Evolutionary conservation across 2,888 invertebrate species (phyloP), one percentile per base, ranked within the genome.

Genomic region (Congeria kusceri): DNA sequence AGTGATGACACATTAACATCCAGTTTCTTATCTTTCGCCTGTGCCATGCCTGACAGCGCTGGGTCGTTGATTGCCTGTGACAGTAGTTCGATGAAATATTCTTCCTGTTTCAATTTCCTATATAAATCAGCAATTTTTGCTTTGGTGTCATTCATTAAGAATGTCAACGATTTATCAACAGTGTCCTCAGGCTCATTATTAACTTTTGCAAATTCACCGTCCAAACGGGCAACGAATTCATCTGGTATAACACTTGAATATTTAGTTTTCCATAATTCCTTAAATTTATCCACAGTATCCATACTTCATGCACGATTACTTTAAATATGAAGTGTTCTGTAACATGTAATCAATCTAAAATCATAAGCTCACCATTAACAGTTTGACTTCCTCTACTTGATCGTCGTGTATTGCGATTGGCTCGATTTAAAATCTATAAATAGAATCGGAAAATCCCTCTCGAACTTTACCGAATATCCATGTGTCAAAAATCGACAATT

Each of bases 221-320:
- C 82, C 78, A 78, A 53, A 25, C 78, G 75, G n/a, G 76, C 28
- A 56, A 78, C 57, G 28, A 76, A 71, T 49, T 82, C 78, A 44
- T 64, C 56, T 25, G 82, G 82, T 59, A 76, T 32, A 39, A 76
- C 73, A 20, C 29, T 46, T 20, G 72, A 69, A 75, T 66, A 82
- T 44, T 66, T 72, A 20, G 25, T 62, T 28, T 69, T 63, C 82
- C 82, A 82, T 27, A 62, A 61, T 13, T 18, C 32, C 28, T 68
- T 71, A 18, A 77, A 25, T 29, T 65, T 70, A 18, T 71, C 75
- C 18, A 66, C 29, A 25, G 28, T 56, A 44, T 71, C 77, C 77
- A 77, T 72, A n/a, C 15, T 39, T 39, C 39, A 39, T 15, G 15
- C 39, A 39, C 39, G 39, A 11, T 5, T 39, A 15, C 39, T 39